Conservation (phyloP, 2,888 invertebrate species). For the Acanthococcus lagerstroemiae region DNA sequence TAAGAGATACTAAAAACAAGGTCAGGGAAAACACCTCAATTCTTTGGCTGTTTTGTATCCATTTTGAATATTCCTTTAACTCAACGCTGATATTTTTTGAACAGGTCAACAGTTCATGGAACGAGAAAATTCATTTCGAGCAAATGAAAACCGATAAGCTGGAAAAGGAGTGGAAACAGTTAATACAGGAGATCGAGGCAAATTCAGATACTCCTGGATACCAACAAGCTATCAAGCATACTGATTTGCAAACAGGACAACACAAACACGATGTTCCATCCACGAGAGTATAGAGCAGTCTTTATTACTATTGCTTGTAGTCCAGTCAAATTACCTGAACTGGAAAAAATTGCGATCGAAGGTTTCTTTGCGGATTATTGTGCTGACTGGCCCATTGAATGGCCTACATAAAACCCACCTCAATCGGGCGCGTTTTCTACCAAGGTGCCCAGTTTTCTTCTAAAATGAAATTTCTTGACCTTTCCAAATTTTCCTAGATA, state of each 20-base stretch:
- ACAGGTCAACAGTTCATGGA: constrained; percentile 21
- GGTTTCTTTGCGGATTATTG: too few relatives aligned
- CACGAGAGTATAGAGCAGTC: constrained; percentile 24
- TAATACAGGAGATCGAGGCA: constrained; percentile 9
- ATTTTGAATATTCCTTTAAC: background rate
- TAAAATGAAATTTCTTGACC: too few relatives aligned
- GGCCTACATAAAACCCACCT: too few relatives aligned
- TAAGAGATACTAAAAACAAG: constrained; percentile 12
- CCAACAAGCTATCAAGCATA: constrained; percentile 26
- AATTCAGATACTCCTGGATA: constrained; percentile 28
- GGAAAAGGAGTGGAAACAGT: constrained; percentile 20
- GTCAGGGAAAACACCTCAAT: background rate
- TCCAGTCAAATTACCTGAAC: too few relatives aligned
- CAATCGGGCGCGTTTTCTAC: too few relatives aligned
- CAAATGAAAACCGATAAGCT: constrained; percentile 3
- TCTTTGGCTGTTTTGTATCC: background rate
- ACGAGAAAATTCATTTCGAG: constrained; percentile 19
- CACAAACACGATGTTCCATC: constrained; percentile 25
- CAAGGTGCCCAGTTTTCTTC: too few relatives aligned
- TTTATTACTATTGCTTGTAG: too few relatives aligned
- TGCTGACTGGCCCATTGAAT: too few relatives aligned
- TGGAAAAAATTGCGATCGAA: too few relatives aligned
- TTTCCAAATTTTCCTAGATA: too few relatives aligned
- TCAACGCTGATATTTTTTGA: background rate
- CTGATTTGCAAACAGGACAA: constrained; percentile 6